Evolutionary conservation across 2,797 vertebrate genomes (phyloP).

Genomic region (Coendou prehensilis): DNA sequence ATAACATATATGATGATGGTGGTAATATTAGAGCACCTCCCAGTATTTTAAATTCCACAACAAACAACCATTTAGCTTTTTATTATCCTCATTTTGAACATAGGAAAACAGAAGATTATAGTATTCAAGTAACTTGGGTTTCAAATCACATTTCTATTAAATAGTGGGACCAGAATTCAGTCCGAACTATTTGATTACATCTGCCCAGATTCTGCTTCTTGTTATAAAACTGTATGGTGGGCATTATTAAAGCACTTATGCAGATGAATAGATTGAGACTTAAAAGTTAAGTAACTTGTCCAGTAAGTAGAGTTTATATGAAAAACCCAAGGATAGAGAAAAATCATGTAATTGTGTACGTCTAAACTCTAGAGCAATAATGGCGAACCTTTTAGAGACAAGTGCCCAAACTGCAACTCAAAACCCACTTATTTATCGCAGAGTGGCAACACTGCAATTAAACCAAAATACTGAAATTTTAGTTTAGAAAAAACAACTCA

Average conservation of each 20-base stretch:
- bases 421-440: background rate
- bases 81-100: background rate
- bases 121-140: background rate
- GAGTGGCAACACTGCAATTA: background rate
- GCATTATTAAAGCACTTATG: background rate
- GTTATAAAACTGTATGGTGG: background rate
- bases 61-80: background rate
- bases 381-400: background rate
- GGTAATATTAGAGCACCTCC: background rate
- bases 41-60: background rate
- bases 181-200: background rate
- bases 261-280: background rate
- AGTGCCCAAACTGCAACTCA: background rate
- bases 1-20: background rate
- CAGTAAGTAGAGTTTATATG: background rate
- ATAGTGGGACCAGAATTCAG: background rate
- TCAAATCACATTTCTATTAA: conserved; percentile 46
- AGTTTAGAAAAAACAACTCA: background rate
- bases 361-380: background rate
- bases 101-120: background rate
- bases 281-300: background rate
- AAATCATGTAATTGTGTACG: background rate
- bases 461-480: background rate
- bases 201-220: background rate
- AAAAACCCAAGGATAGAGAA: background rate